Percentiles rank a stretch among this genome's conserved stretches.
These are phyloP conservation scores for Cephalotes varians DNA, from an alignment of 2,888 invertebrate species.

Conservation along the genomic window DNA sequence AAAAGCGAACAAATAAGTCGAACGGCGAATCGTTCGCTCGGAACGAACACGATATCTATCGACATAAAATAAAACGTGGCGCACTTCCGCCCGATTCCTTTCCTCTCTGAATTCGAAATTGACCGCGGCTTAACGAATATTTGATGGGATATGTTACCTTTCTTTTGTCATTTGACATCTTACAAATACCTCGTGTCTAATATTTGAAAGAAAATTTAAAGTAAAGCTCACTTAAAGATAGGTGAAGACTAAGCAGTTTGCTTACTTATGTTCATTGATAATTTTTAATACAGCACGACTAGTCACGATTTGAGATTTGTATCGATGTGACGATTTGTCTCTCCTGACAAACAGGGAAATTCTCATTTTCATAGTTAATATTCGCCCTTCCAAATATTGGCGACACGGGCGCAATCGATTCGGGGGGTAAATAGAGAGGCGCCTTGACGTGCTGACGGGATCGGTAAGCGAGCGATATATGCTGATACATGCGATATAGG, in stretches of 20 bases:
- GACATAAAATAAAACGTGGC: background rate
- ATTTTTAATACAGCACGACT: background rate
- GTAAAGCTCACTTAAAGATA: background rate
- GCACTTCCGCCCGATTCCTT: background rate
- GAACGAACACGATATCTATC: slow-evolving; percentile 43
- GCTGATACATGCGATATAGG: slow-evolving; percentile 67
- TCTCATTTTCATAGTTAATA: slow-evolving; percentile 39
- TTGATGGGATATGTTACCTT: background rate
- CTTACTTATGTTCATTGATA: background rate
- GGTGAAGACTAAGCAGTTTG: background rate
- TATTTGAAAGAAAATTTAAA: background rate
- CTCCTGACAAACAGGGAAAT: slow-evolving; percentile 3
- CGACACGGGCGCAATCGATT: slow-evolving; percentile 17
- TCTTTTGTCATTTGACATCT: background rate
- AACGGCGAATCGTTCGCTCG: slow-evolving; percentile 25
- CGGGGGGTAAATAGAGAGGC: slow-evolving; percentile 18
- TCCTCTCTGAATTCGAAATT: background rate
- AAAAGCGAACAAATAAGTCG: slow-evolving; percentile 25
- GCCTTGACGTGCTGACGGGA: background rate
- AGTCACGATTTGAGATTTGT: background rate
- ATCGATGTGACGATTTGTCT: slow-evolving; percentile 7
- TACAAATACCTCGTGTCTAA: background rate
- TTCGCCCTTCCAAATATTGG: slow-evolving; percentile 42
- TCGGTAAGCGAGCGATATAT: slow-evolving; percentile 59
- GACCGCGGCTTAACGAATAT: background rate